Percentiles rank a stretch among this genome's conserved stretches.
Conservation (phyloP, 2,797 vertebrate species). For the Oophaga sylvatica region DNA sequence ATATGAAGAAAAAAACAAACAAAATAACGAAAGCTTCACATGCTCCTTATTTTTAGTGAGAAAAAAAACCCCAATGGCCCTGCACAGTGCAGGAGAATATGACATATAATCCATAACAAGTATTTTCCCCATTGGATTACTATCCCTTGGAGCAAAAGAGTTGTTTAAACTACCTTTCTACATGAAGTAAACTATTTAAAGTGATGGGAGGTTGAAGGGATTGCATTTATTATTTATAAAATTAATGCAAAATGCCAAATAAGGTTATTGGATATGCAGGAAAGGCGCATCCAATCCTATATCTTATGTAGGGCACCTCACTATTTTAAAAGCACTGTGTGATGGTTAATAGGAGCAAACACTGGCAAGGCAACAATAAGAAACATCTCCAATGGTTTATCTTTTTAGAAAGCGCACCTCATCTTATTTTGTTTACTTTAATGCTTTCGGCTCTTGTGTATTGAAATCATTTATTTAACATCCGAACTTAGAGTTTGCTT, state of each 20-base stretch:
- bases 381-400: constrained; percentile 45
- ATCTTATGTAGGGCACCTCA: constrained; percentile 53
- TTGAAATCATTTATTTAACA: constrained; percentile 59
- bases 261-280: constrained; percentile 57
- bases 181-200: constrained; percentile 61
- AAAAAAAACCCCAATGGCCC: constrained; percentile 25
- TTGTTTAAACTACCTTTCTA: constrained; percentile 61
- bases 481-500: constrained; percentile 45
- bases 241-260: constrained; percentile 62
- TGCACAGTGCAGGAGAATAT: constrained; percentile 37
- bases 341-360: constrained; percentile 28
- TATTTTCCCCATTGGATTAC: constrained; percentile 52
- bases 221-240: constrained; percentile 60
- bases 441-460: constrained; percentile 51
- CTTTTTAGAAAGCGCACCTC: constrained; percentile 49
- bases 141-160: constrained; percentile 54
- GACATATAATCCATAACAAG: constrained; percentile 61
- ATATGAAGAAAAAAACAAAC: constrained; percentile 15
- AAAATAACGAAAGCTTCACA: constrained; percentile 46
- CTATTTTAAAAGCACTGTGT: constrained; percentile 50
- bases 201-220: constrained; percentile 58
- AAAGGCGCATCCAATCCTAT: constrained; percentile 31
- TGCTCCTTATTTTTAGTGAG: constrained; percentile 43
- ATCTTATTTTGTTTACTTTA: constrained; percentile 56
- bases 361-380: constrained; percentile 46